Conservation (phyloP, 1,140 invertebrate genomes). For the Ceratina japonica region DNA sequence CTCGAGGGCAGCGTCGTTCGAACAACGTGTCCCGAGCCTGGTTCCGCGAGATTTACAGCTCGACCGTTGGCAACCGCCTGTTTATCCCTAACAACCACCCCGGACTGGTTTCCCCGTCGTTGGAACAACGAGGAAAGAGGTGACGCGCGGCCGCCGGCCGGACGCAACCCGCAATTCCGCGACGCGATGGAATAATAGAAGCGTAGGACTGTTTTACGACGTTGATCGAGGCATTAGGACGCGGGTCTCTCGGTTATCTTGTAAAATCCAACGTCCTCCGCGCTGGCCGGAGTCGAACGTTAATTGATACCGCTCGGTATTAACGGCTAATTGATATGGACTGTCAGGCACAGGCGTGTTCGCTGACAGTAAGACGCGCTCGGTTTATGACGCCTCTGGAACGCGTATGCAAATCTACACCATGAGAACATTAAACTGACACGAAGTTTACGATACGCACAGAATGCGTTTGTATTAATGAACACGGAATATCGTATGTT, state of each 20-base stretch:
- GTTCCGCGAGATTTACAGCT: slow-evolving; percentile 55
- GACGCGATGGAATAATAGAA: slow-evolving; percentile 38
- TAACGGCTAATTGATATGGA: slow-evolving; percentile 33
- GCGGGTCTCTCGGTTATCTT: background rate
- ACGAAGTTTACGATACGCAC: background rate
- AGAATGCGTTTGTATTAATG: background rate
- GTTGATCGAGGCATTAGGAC: background rate
- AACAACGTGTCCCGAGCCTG: slow-evolving; percentile 29
- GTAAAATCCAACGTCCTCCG: background rate
- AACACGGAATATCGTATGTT: too few species aligned
- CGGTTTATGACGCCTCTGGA: background rate
- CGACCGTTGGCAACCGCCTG: slow-evolving; percentile 45
- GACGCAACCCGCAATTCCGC: slow-evolving; percentile 26
- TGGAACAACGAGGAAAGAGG: slow-evolving; percentile 22
- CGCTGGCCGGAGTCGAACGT: background rate
- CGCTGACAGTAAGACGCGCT: background rate
- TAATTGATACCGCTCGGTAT: slow-evolving; percentile 25
- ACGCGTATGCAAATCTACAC: slow-evolving; percentile 7
- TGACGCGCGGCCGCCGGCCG: too few species aligned
- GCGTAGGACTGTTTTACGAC: slow-evolving; percentile 31
- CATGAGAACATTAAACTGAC: background rate
- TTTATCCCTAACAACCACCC: slow-evolving; percentile 62
- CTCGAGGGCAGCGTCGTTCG: slow-evolving; percentile 43
- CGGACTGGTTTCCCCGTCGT: slow-evolving; percentile 28
- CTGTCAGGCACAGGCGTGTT: background rate